Evolutionary conservation across 92 coral and sea anemone species (phyloP), one percentile per base, ranked within the genome.

Genomic region (Meandrina meandrites): DNA sequence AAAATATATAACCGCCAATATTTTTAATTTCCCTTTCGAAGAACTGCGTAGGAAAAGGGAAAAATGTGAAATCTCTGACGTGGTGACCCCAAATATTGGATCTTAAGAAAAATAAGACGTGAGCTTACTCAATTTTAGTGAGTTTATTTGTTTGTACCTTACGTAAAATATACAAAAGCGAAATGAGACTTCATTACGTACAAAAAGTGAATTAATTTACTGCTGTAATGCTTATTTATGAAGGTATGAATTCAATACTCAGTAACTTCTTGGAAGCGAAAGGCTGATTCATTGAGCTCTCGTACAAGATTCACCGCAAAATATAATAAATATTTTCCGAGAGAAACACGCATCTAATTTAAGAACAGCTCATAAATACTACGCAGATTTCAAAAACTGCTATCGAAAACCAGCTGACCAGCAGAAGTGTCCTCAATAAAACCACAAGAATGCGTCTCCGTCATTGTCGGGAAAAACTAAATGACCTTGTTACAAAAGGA

Each of bases 391-490:
- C 40, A 40, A 76, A 71, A 13, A 5, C 47, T 71, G 37, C 76
- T 16, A 54, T 37, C 5, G 68, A 47, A 77, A 48, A 77, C 36
- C 58, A 81, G 71, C 32, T 22, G 72, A 24, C 42, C 42, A 27
- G 80, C 37, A 77, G n/a, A 30, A 77, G 36, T 12, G 56, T 28
- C 12, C 66, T 31, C n/a, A n/a, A n/a, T n/a, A 48, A 34, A 36
- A 54, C 70, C 82, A 35, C 70, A 79, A 79, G 82, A 79, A 70
- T 51, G 36, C 9, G 73, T 73, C 70, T 73, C 24, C 53, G 70
- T 36, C 70, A 53, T 32, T 51, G 56, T 30, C n/a, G 78, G 36
- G 5, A 71, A 48, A 15, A 21, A 34, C 37, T 1, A 0, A 53
- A 31, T 68, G 5, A 19, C n/a, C 22, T 17, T 8, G 76, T 18